Percentiles rank a stretch among this genome's conserved stretches.
Evolutionary conservation across 1,140 invertebrate genomes (phyloP).

Genomic region (Phenacoccus solenopsis): DNA sequence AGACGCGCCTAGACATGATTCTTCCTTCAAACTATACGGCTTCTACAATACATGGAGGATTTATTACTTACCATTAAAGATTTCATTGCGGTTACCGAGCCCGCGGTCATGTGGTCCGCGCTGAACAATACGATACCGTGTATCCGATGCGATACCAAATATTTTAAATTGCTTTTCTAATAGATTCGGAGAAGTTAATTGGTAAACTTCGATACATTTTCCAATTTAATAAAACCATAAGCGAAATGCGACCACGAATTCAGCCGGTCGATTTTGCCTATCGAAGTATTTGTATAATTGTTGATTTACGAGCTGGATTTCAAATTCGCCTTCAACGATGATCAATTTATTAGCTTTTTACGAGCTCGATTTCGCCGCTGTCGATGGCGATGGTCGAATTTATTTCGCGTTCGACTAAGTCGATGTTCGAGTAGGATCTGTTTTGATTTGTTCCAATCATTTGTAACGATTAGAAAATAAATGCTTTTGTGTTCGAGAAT

Average conservation of each 20-base stretch:
- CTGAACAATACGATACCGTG: background rate
- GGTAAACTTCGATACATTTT: background rate
- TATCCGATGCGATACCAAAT: background rate
- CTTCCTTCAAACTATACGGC: background rate
- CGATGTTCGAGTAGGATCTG: no score
- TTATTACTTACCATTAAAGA: slow-evolving; percentile 3
- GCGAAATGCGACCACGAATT: no score
- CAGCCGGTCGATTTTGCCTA: no score
- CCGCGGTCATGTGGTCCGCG: background rate
- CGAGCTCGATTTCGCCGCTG: no score
- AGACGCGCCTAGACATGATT: slow-evolving; percentile 1
- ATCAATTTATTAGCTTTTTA: no score
- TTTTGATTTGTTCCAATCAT: no score
- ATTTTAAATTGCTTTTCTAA: background rate
- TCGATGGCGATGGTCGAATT: no score
- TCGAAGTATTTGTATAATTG: background rate
- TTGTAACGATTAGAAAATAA: no score
- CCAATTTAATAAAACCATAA: background rate
- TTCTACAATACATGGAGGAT: background rate
- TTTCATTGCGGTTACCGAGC: slow-evolving; percentile 1
- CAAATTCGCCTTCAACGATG: no score
- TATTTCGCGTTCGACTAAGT: no score
- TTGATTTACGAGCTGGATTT: background rate
- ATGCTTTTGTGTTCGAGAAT: no score
- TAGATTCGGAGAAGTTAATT: background rate